A percentile compares a stretch with the other conserved stretches of the same genome.
Evolutionary conservation across 2,113 vertebrate genomes (phyloP).

Genomic region (Stomatorhinus ivindoensis): DNA sequence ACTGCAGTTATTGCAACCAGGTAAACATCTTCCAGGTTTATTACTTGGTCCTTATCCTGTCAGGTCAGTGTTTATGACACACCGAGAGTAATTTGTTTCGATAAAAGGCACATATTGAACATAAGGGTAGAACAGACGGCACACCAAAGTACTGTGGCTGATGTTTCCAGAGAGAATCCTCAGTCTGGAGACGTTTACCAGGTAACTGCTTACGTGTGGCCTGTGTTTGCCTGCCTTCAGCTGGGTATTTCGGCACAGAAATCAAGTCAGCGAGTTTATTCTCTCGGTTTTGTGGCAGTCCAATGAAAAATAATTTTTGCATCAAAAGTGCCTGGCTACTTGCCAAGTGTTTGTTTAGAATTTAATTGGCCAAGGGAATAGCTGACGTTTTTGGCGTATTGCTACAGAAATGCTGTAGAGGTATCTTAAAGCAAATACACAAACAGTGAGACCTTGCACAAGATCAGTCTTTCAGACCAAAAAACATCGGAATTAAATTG

Average conservation of each 20-base stretch:
- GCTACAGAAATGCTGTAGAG: neutral
- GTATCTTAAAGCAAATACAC: neutral
- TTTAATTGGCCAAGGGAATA: neutral
- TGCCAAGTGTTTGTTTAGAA: neutral
- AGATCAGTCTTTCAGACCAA: neutral
- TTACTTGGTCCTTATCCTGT: neutral
- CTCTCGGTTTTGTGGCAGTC: neutral
- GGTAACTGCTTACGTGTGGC: neutral
- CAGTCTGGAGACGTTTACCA: neutral
- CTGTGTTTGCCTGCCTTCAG: neutral
- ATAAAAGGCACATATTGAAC: neutral
- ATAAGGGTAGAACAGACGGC: neutral
- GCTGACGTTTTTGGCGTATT: neutral
- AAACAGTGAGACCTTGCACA: neutral
- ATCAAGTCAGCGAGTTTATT: neutral
- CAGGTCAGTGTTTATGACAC: neutral
- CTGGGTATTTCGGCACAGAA: neutral
- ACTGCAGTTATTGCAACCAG: neutral
- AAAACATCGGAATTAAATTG: neutral
- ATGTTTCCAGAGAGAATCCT: neutral
- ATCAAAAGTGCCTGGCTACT: neutral
- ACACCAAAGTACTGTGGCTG: neutral
- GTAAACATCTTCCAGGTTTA: neutral
- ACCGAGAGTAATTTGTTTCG: neutral
- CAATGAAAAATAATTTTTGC: neutral